phyloP scores from a whole-genome alignment of 1,140 invertebrate species.

The Zaprionus ghesquierei region DNA sequence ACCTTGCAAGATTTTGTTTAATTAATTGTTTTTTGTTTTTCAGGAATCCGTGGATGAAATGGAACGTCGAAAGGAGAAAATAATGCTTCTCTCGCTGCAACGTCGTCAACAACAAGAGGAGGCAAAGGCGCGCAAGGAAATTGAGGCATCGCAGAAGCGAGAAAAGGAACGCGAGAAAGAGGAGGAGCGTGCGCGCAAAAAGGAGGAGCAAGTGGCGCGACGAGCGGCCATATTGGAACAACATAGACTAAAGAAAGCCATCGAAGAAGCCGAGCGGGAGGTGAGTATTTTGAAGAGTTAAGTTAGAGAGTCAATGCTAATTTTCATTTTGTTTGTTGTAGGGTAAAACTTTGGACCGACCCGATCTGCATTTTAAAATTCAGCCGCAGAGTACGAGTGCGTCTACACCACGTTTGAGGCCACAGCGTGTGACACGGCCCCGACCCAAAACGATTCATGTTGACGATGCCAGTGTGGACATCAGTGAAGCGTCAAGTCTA shows the following conservation, averaged over 20 bases:
- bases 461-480: slow-evolving; percentile 89
- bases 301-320: background rate
- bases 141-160: slow-evolving; percentile 90
- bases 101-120: slow-evolving; percentile 95
- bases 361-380: slow-evolving; percentile 85
- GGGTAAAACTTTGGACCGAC: slow-evolving; percentile 90
- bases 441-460: slow-evolving; percentile 94
- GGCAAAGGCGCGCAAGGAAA: slow-evolving; percentile 91
- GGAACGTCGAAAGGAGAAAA: slow-evolving; percentile 94
- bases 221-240: slow-evolving; percentile 95
- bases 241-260: slow-evolving; percentile 96
- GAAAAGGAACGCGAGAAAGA: slow-evolving; percentile 92
- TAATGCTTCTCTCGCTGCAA: slow-evolving; percentile 93
- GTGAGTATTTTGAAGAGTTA: slow-evolving; percentile 82
- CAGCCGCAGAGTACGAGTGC: slow-evolving; percentile 65
- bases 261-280: slow-evolving; percentile 95
- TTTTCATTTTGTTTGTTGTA: slow-evolving; percentile 51
- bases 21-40: background rate
- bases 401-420: slow-evolving; percentile 85
- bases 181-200: slow-evolving; percentile 92
- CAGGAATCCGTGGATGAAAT: slow-evolving; percentile 91
- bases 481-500: slow-evolving; percentile 89
- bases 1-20: background rate
- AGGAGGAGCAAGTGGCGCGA: slow-evolving; percentile 94
- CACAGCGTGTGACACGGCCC: slow-evolving; percentile 85